Percentiles rank a stretch among this genome's conserved stretches.
These are phyloP conservation scores for Scaptodrosophila latifasciaeformis DNA, from an alignment of 2,888 invertebrate genomes.

Conservation along the genomic window DNA sequence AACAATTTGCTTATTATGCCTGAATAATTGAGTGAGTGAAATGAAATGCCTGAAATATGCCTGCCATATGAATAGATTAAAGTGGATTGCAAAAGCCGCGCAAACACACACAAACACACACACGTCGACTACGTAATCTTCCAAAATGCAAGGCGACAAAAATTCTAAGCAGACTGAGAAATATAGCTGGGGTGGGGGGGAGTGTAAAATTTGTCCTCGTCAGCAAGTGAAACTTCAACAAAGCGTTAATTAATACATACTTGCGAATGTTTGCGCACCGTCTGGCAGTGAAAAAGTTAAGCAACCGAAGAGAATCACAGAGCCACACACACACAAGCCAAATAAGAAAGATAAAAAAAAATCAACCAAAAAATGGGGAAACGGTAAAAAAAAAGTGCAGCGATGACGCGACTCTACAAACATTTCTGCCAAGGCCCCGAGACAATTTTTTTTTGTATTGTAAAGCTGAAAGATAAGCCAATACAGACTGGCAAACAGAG, in stretches of 20 bases:
- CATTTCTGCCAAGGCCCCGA: constrained; percentile 53
- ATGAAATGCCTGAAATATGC: neutral
- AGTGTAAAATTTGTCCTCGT: constrained; percentile 15
- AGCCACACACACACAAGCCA: constrained; percentile 8
- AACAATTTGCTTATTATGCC: constrained; percentile 69
- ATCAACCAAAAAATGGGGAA: constrained; percentile 20
- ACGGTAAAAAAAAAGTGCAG: constrained; percentile 60
- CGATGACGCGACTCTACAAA: constrained; percentile 26
- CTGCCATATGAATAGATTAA: neutral
- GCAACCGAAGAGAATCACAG: constrained; percentile 39
- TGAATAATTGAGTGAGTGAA: constrained; percentile 60
- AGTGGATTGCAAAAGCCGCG: constrained; percentile 12
- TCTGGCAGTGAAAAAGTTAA: constrained; percentile 71
- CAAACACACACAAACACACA: constrained; percentile 20
- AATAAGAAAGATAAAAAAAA: constrained; percentile 20
- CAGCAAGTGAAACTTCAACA: constrained; percentile 61
- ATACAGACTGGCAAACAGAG: constrained; percentile 3
- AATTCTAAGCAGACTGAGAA: constrained; percentile 3
- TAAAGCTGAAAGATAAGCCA: constrained; percentile 55
- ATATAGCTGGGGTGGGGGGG: no score
- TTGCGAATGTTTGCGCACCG: constrained; percentile 70
- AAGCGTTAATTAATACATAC: constrained; percentile 72
- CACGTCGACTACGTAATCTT: constrained; percentile 58
- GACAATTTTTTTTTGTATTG: constrained; percentile 41
- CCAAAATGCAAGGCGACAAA: constrained; percentile 33